Base-by-base conservation (phyloP, 2,888 invertebrate genomes). In the Endotricha flammealis region DNA sequence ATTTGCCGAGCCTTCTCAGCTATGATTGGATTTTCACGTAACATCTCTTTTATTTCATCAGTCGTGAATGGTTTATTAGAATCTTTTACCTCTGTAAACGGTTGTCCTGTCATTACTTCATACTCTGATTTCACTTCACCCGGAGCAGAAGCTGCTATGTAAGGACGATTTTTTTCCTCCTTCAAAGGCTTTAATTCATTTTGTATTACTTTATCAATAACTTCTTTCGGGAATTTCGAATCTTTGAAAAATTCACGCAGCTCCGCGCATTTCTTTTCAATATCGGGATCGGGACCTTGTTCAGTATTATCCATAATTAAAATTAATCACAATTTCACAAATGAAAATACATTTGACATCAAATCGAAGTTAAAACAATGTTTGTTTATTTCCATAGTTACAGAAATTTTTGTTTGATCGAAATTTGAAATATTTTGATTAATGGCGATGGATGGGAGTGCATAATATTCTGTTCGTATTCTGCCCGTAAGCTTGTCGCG, bases 81-180 rank as follows among this genome's bases (percentile, higher is more conserved):
- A 31, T 79, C 76, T 27, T 67, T 71, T 25, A 83, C 46, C 33
- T 68, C 47, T 4, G 80, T 80, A 44, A 86, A 86, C 2, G 86
- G 86, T 43, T 86, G 86, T 1, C 85, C 85, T 23, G 76, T 67
- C 85, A 86, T 81, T 3, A 86, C 78, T 47, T 85, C 85, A 42
- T 76, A 77, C 41, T 85, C 85, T 0, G 81, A 67, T 48, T 71
- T 76, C 1, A 76, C 48, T 42, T 67, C 63, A 1, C 76, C 79
- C 8, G 68, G 43, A 12, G 44, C 48, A 2, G 77, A 76, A n/a
- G 85, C 76, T 9, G 72, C 59, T 44, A 86, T 85, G 28, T 85
- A 85, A 10, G 79, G 72, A 24, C 50, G 41, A 6, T 46, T 38
- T 25, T 60, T 46, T 24, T 50, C 54, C 11, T 59, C 53, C 8